Percentiles rank a stretch among this genome's conserved stretches.
These are phyloP conservation scores for Mesorhabditis spiculigera DNA, from an alignment of 2,888 invertebrate genomes.

Conservation along the genomic window DNA sequence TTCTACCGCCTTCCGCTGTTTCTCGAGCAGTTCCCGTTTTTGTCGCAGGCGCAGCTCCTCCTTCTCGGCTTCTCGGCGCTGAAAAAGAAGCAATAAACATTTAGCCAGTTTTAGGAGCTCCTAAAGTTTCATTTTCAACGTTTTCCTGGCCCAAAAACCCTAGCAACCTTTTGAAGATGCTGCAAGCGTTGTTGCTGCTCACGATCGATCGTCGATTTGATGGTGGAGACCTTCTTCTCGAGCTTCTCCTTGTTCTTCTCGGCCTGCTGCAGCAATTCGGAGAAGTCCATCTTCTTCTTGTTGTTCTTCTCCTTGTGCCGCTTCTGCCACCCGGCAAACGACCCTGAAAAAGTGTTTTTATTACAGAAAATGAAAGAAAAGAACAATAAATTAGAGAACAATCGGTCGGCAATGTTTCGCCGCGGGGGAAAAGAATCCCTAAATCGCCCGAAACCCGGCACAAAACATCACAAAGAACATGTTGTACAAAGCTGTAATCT, in stretches of 20 bases:
- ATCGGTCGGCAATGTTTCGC: neutral
- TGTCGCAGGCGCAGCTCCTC: constrained; percentile 15
- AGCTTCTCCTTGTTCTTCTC: constrained; percentile 27
- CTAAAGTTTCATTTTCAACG: constrained; percentile 20
- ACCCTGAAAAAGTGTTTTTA: neutral
- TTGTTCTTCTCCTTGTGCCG: constrained; percentile 27
- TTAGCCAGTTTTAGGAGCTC: constrained; percentile 12
- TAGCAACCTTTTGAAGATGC: constrained; percentile 6
- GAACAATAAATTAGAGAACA: neutral
- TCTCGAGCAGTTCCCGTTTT: neutral
- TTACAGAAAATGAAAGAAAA: neutral
- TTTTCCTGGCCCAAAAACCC: constrained; percentile 12
- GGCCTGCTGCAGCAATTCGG: constrained; percentile 26
- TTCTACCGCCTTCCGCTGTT: too few species aligned
- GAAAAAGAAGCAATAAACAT: neutral
- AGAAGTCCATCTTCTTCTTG: constrained; percentile 33
- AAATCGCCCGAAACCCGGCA: too few species aligned
- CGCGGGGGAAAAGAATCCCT: neutral
- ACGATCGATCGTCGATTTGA: constrained; percentile 19
- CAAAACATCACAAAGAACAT: too few species aligned
- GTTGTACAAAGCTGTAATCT: too few species aligned
- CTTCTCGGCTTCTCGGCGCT: constrained; percentile 20
- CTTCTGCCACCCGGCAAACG: constrained; percentile 22
- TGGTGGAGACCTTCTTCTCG: constrained; percentile 20
- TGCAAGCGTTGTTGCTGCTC: constrained; percentile 8